Evolutionary conservation across 2,797 vertebrate species (phyloP), one percentile per base, ranked within the genome.

Genomic region (Halcyon badia): DNA sequence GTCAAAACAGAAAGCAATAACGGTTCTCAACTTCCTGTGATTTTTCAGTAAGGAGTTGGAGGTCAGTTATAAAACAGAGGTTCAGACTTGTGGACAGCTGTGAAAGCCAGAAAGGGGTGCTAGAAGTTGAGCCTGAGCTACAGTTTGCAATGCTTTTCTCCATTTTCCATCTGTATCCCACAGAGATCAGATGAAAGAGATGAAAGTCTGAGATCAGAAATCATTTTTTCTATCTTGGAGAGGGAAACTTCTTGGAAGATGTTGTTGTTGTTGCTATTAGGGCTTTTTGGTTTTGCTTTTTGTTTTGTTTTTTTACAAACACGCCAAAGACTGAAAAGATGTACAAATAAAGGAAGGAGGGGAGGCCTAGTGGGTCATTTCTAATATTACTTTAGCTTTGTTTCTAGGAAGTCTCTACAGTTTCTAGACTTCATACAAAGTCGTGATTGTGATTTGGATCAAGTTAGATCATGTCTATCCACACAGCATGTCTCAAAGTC

Each of bases 41-140:
- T 94, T 87, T 87, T 94, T 82, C 80, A 70, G 54, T 33, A n/a
- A 35, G 19, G 21, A 81, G 51, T 18, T 86, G 90, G 56, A 95
- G 80, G 93, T 94, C 86, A 89, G 51, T 72, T 93, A 84, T n/a
- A 44, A 95, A 96, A 90, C 73, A 90, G 88, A 70, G n/a, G 80
- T 90, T 93, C 49, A 89, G 73, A 51, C 18, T 58, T 93, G 51
- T 2, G 15, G 83, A 41, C 69, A 54, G 65, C 82, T 96, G 89
- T 83, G 82, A 71, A 87, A 96, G 76, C 52, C 76, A 95, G 89
- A 96, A 54, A 93, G 79, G 26, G 37, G 18, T 75, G 57, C 39
- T 64, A 22, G 48, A 90, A 81, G 16, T 71, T 83, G 87, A 94
- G 22, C 51, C 39, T 70, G 87, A 93, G 31, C 71, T 89, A 44